These are phyloP conservation scores for Hypselothyrea guttata DNA, from an alignment of 2,888 invertebrate genomes.

Conservation along the genomic window DNA sequence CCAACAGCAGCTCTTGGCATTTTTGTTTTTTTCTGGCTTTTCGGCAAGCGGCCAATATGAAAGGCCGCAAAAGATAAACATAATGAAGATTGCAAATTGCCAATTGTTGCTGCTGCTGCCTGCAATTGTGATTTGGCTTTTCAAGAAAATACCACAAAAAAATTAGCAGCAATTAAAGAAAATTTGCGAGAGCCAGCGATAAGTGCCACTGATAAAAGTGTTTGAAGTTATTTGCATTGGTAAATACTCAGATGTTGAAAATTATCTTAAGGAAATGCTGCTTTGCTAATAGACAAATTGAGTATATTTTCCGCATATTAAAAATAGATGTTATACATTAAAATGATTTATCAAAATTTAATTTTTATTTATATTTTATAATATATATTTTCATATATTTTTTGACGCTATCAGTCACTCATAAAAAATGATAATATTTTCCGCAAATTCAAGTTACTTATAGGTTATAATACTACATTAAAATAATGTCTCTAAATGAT, in stretches of 20 bases:
- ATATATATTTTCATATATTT: no score
- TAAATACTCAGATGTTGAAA: slow-evolving; percentile 22
- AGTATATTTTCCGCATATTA: no score
- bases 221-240: slow-evolving; percentile 50
- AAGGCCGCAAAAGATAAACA: slow-evolving; percentile 63
- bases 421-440: no score
- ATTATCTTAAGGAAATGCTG: slow-evolving; percentile 2
- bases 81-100: slow-evolving; percentile 64
- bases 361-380: no score
- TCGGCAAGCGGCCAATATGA: slow-evolving; percentile 47
- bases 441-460: no score
- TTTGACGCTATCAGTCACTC: no score
- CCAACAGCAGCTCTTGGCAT: slow-evolving; percentile 5
- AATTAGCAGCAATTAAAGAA: slow-evolving; percentile 68
- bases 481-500: no score
- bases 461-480: no score
- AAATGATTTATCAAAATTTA: no score
- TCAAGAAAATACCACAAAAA: slow-evolving; percentile 11
- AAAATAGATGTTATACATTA: no score
- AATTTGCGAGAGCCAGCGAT: slow-evolving; percentile 54
- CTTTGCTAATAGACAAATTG: not conserved
- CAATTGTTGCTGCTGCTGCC: slow-evolving; percentile 47
- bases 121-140: slow-evolving; percentile 32
- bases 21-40: not conserved
- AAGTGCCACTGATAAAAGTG: slow-evolving; percentile 53